Conservation (phyloP, 2,113 vertebrate species). For the Oncorhynchus keta region DNA sequence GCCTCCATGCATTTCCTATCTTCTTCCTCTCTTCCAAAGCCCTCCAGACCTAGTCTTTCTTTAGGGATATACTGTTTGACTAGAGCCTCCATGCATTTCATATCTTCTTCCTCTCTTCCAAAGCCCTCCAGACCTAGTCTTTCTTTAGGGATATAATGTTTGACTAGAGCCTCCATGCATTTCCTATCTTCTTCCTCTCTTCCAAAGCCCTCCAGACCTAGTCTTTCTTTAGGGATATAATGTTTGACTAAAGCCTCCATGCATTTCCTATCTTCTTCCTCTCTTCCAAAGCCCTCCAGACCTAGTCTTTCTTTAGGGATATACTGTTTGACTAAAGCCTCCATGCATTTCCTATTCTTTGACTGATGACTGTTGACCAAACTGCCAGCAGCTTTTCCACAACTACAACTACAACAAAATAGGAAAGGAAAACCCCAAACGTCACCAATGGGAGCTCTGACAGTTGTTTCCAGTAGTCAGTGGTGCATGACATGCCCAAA, state of each 20-base stretch:
- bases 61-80: slow-evolving; percentile 43
- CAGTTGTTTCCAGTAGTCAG: slow-evolving; percentile 64
- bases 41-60: slow-evolving; percentile 60
- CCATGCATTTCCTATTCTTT: slow-evolving; percentile 12
- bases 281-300: slow-evolving; percentile 55
- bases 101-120: slow-evolving; percentile 39
- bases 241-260: slow-evolving; percentile 28
- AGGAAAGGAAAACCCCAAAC: slow-evolving; percentile 7
- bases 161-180: slow-evolving; percentile 22
- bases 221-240: slow-evolving; percentile 56
- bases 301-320: slow-evolving; percentile 59
- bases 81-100: slow-evolving; percentile 7
- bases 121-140: slow-evolving; percentile 60
- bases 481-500: slow-evolving; percentile 79
- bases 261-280: slow-evolving; percentile 19
- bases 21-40: slow-evolving; percentile 49
- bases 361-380: slow-evolving; percentile 65
- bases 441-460: slow-evolving; percentile 11
- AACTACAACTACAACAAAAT: slow-evolving; percentile 20
- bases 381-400: slow-evolving; percentile 70
- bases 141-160: slow-evolving; percentile 49
- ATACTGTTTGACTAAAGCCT: slow-evolving; percentile 26
- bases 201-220: slow-evolving; percentile 58
- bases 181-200: slow-evolving; percentile 31
- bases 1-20: slow-evolving; percentile 5